phyloP scores from a whole-genome alignment of 2,888 invertebrate species.

The Ectobius pallidus region DNA sequence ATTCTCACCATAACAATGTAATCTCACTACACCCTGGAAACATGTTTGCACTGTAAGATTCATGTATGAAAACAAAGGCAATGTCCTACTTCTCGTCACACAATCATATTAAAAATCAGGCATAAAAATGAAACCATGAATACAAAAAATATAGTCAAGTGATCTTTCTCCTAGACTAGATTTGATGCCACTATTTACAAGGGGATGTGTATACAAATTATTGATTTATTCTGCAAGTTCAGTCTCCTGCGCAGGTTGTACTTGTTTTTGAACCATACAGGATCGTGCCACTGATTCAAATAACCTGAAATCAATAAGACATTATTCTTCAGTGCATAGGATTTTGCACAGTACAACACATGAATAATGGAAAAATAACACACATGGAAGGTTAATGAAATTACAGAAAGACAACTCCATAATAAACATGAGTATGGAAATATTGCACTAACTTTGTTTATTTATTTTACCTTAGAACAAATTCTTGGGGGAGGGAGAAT shows the following conservation, averaged over 20 bases:
- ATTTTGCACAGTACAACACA: too few relatives aligned
- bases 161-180: slow-evolving; percentile 21
- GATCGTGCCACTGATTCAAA: slow-evolving; percentile 97
- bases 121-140: slow-evolving; percentile 31
- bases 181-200: slow-evolving; percentile 26
- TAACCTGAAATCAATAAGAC: slow-evolving; percentile 64
- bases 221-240: slow-evolving; percentile 67
- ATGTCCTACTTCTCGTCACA: background rate
- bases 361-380: too few relatives aligned
- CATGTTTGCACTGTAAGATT: too few relatives aligned
- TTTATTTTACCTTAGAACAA: too few relatives aligned
- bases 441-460: too few relatives aligned
- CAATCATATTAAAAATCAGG: slow-evolving; percentile 30
- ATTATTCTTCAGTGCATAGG: too few relatives aligned
- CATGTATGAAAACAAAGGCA: background rate
- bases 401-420: too few relatives aligned
- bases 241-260: slow-evolving; percentile 66
- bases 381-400: too few relatives aligned
- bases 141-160: slow-evolving; percentile 36
- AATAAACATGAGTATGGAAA: too few relatives aligned
- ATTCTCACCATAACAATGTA: too few relatives aligned
- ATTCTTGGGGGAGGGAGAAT: too few relatives aligned
- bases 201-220: background rate
- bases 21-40: too few relatives aligned
- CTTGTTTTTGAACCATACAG: slow-evolving; percentile 87